phyloP scores from a whole-genome alignment of 2,888 invertebrate species.

The Iselma pallidipennis region DNA sequence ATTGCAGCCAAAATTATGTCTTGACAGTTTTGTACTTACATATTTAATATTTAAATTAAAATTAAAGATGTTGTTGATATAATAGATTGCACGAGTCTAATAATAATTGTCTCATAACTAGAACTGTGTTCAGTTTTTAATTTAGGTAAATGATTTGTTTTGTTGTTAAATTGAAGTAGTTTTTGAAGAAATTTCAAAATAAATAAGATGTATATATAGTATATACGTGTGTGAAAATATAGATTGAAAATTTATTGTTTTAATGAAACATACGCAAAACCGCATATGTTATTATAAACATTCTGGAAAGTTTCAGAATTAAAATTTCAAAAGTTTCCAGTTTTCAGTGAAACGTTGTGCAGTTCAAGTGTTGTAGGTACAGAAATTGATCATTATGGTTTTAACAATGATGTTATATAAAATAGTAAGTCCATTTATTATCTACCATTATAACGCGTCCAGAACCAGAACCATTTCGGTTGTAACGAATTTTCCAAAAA shows the following conservation, averaged over 20 bases:
- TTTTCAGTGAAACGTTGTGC: slow-evolving; percentile 4
- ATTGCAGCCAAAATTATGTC: not conserved
- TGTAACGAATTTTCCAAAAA: too few species aligned
- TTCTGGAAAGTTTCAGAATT: slow-evolving; percentile 20
- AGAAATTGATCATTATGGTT: slow-evolving; percentile 13
- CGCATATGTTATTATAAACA: slow-evolving; percentile 12
- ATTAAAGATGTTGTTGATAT: not conserved
- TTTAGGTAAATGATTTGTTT: not conserved
- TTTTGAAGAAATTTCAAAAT: not conserved
- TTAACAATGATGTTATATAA: slow-evolving; percentile 15
- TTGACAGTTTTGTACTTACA: too few species aligned
- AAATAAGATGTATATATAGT: not conserved
- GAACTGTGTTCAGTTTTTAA: not conserved
- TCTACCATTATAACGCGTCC: too few species aligned
- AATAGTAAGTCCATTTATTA: slow-evolving; percentile 23
- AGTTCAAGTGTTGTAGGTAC: slow-evolving; percentile 5
- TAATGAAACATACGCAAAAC: slow-evolving; percentile 10
- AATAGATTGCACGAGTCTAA: not conserved
- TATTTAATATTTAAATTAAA: not conserved
- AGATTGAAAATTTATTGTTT: slow-evolving; percentile 18
- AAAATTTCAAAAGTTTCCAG: slow-evolving; percentile 10
- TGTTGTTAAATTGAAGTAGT: not conserved
- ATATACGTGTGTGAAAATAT: slow-evolving; percentile 7
- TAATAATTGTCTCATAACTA: slow-evolving; percentile 13
- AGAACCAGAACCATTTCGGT: too few species aligned